These are phyloP conservation scores for Saccostrea glomerata DNA, from an alignment of 1,140 invertebrate genomes.

Conservation along the genomic window DNA sequence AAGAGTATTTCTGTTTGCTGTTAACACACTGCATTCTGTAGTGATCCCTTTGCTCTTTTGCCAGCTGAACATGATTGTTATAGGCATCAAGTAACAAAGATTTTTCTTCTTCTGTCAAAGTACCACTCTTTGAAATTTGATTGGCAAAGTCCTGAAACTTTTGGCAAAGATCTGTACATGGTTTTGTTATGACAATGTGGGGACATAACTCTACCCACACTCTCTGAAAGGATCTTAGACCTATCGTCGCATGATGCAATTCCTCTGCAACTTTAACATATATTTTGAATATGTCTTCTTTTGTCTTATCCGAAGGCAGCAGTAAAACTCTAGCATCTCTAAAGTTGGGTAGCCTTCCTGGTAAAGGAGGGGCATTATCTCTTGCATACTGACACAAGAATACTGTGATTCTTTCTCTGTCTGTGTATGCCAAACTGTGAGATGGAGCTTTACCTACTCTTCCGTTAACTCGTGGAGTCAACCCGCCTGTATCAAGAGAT, in stretches of 20 bases:
- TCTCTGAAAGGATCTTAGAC: conserved; percentile 18
- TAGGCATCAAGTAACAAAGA: conserved; percentile 39
- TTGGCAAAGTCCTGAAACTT: too few relatives aligned
- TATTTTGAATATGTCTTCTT: conserved; percentile 26
- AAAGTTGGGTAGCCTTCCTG: conserved; percentile 62
- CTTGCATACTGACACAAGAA: conserved; percentile 58
- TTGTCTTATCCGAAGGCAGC: too few relatives aligned
- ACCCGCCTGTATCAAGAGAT: conserved; percentile 39
- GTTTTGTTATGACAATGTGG: too few relatives aligned
- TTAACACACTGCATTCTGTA: too few relatives aligned
- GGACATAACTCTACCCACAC: too few relatives aligned
- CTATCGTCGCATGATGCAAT: background rate
- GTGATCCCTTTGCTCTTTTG: too few relatives aligned
- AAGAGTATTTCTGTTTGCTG: too few relatives aligned
- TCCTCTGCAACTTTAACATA: conserved; percentile 23
- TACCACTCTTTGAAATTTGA: too few relatives aligned
- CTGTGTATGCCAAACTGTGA: conserved; percentile 43
- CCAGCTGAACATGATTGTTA: conserved; percentile 46
- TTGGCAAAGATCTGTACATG: too few relatives aligned
- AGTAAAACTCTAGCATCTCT: conserved; percentile 51
- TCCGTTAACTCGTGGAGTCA: conserved; percentile 45
- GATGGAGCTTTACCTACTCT: conserved; percentile 44
- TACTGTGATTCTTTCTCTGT: conserved; percentile 47
- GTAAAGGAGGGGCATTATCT: conserved; percentile 60
- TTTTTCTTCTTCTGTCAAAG: too few relatives aligned